These are phyloP conservation scores for Myotis daubentonii DNA, from an alignment of 2,797 vertebrate genomes.

Conservation along the genomic window DNA sequence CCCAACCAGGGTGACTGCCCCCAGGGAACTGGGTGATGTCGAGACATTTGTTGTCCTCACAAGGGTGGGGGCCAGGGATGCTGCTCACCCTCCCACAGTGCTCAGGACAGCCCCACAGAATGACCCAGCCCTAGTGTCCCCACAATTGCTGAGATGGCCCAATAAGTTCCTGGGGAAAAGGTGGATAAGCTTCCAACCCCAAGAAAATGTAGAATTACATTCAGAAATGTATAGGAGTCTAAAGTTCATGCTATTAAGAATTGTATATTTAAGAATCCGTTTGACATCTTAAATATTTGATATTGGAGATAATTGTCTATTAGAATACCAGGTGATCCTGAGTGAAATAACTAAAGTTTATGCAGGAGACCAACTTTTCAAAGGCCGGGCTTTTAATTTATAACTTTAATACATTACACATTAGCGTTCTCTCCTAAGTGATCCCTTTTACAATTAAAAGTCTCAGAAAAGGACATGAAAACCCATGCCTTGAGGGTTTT, in stretches of 20 bases:
- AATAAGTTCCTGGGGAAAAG: neutral
- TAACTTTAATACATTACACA: neutral
- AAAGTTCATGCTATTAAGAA: neutral
- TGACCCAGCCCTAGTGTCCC: neutral
- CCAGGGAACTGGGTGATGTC: neutral
- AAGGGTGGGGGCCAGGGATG: neutral
- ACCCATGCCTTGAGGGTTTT: too few species aligned
- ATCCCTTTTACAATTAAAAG: neutral
- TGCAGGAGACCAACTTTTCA: neutral
- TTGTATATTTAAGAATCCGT: neutral
- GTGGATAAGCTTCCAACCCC: neutral
- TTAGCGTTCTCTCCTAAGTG: neutral
- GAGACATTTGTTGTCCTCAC: neutral
- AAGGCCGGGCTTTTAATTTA: neutral
- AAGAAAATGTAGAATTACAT: neutral
- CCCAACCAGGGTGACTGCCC: neutral
- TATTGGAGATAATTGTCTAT: neutral
- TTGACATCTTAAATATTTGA: neutral
- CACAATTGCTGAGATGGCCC: neutral
- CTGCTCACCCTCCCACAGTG: neutral
- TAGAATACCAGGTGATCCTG: neutral
- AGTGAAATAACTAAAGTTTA: neutral
- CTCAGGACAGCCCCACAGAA: neutral
- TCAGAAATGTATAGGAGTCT: neutral
- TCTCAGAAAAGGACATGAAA: neutral